These are phyloP conservation scores for Hozukius guyotensis DNA, from an alignment of 2,797 vertebrate genomes.

Conservation along the genomic window DNA sequence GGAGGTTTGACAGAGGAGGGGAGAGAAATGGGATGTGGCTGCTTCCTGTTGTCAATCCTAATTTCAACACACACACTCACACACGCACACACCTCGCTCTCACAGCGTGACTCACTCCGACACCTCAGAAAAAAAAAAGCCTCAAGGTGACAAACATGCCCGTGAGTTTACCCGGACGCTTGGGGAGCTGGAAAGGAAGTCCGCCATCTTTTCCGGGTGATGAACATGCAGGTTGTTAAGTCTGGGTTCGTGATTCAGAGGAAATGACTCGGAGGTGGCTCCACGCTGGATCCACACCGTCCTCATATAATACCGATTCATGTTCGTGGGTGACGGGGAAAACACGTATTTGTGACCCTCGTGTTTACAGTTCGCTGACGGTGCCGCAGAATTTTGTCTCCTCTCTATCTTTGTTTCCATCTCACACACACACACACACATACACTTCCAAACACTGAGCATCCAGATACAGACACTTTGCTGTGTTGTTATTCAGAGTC, in stretches of 20 bases:
- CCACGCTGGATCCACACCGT: neutral
- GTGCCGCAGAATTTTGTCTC: neutral
- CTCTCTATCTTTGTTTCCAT: neutral
- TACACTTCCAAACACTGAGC: too few relatives aligned
- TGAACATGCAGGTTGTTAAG: slow-evolving; percentile 16
- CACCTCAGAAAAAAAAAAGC: slow-evolving; percentile 53
- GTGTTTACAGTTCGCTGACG: neutral
- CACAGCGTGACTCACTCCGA: slow-evolving; percentile 30
- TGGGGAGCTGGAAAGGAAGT: slow-evolving; percentile 16
- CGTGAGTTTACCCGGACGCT: slow-evolving; percentile 17
- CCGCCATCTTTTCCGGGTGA: slow-evolving; percentile 36
- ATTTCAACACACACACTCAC: slow-evolving; percentile 35
- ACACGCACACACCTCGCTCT: slow-evolving; percentile 18
- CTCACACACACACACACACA: neutral
- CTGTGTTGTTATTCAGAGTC: neutral
- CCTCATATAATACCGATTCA: neutral
- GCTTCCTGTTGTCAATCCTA: slow-evolving; percentile 56
- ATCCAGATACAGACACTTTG: too few relatives aligned
- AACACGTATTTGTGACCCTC: neutral
- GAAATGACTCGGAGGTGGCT: neutral
- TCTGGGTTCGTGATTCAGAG: neutral
- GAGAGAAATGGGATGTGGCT: slow-evolving; percentile 39
- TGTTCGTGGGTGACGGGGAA: neutral
- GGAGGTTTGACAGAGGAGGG: slow-evolving; percentile 31
- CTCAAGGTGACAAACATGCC: slow-evolving; percentile 50